Evolutionary conservation across 1,140 invertebrate genomes (phyloP).

Genomic region (Calephelis virginiensis): DNA sequence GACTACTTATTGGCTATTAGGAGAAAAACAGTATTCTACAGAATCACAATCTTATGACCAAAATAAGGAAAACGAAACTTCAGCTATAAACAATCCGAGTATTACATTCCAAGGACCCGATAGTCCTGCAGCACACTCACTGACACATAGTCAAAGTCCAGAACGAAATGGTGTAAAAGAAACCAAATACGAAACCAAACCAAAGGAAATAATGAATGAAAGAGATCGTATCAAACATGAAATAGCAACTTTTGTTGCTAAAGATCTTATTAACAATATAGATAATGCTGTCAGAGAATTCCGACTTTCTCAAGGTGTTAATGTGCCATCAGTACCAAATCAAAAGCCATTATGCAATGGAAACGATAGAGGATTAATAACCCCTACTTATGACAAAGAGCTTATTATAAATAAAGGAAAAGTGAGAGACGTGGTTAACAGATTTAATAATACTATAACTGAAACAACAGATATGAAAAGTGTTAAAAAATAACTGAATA

Average conservation of each 20-base stretch:
- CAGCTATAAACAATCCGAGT: slow-evolving; percentile 55
- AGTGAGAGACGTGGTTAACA: slow-evolving; percentile 73
- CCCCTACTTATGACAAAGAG: slow-evolving; percentile 66
- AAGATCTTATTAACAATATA: slow-evolving; percentile 70
- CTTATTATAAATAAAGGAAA: slow-evolving; percentile 75
- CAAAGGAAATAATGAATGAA: slow-evolving; percentile 53
- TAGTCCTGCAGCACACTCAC: slow-evolving; percentile 64
- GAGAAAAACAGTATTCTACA: slow-evolving; percentile 75
- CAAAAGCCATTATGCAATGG: slow-evolving; percentile 60
- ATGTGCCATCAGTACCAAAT: slow-evolving; percentile 35
- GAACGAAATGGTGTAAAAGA: slow-evolving; percentile 55
- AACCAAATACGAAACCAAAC: slow-evolving; percentile 32
- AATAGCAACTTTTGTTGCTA: slow-evolving; percentile 71
- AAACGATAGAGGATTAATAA: slow-evolving; percentile 56
- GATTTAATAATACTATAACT: slow-evolving; percentile 63
- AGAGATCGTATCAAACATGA: slow-evolving; percentile 70
- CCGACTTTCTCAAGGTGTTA: slow-evolving; percentile 61
- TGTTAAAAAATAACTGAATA: slow-evolving; percentile 49
- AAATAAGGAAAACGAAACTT: slow-evolving; percentile 37
- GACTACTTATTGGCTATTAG: slow-evolving; percentile 93
- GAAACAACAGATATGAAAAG: slow-evolving; percentile 40
- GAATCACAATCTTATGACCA: slow-evolving; percentile 30
- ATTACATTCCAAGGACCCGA: slow-evolving; percentile 73
- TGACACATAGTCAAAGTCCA: slow-evolving; percentile 63
- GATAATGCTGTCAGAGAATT: slow-evolving; percentile 66